Base-by-base conservation (phyloP, 1,140 invertebrate species). In the Portunus trituberculatus region DNA sequence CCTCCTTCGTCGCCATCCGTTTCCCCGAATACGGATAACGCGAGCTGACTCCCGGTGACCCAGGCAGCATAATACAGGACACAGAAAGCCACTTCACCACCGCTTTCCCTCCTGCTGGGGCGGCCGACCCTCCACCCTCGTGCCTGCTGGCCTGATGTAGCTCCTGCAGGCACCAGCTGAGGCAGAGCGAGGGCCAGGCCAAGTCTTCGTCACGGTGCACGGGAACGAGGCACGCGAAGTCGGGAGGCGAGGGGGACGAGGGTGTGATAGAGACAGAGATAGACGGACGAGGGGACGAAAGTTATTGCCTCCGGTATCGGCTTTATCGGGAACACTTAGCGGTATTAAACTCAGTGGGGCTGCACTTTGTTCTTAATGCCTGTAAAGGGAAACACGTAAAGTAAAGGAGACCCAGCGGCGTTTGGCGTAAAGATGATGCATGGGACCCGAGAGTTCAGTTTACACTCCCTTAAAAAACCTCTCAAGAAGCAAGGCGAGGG, bases 301-400 rank as follows among this genome's bases (percentile, higher is more conserved):
- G 20, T 76, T 76, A 76, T 76, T 76, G 67, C 67, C 67, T 76
- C 67, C 67, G n/a, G 67, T 76, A 76, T 76, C 67, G 67, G n/a
- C 20, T 76, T 76, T 76, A 76, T 76, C 67, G 67, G 67, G 67
- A n/a, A 76, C 67, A 76, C 67, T 76, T 76, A 76, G 67, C n/a
- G 67, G 67, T 76, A 76, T 76, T 76, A 76, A 76, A 76, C 67
- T 76, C 67, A 7, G 20, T 20, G 67, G 6, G 67, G 20, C 67
- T 76, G 67, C 25, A 25, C 20, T n/a, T 25, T n/a, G 67, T 76
- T n/a, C 67, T n/a, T 76, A 76, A 76, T 76, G 67, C 6, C 67
- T 76, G 67, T 25, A 76, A 76, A 76, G n/a, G 67, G 67, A 76
- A 76, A 76, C 20, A 76, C 67, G n/a, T 25, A 76, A 76, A 76